Base-by-base conservation (phyloP, 2,113 vertebrate genomes). In the Tachycineta bicolor region DNA sequence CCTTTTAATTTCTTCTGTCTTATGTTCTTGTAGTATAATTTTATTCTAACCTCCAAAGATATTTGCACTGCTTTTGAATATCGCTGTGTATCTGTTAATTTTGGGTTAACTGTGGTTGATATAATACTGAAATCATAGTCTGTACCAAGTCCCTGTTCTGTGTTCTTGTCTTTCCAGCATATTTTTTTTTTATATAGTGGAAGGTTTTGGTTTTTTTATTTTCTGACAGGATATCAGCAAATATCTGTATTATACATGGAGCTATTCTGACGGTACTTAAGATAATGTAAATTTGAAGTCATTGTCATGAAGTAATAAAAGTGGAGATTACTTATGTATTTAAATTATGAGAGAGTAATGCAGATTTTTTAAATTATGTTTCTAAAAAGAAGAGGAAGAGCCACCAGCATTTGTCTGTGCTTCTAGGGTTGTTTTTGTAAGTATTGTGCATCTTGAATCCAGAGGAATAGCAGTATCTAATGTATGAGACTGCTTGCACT, bases 251-350 rank as follows among this genome's bases (percentile, higher is more conserved):
- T 98, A 99, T 99, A 99, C 98, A 98, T 98, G 98, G 98, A 98
- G 97, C 97, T 98, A 98, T 98, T 98, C 98, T 96, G 98, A 97
- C 64, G 98, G 98, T 99, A 98, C 98, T 98, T 98, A 98, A 98
- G 98, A 98, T 98, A 98, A 98, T 99, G 99, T 99, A 99, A 98
- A 99, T 99, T 99, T 98, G 98, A 99, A 99, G 98, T 99, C 97
- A 96, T 98, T 98, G 99, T 99, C 98, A 98, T 98, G 98, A 98
- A 98, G 98, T 99, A 99, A 99, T 99, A 99, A 99, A 99, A 98
- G 98, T 98, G 98, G 97, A 98, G 97, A 98, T 98, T 96, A 98
- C 97, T 98, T 99, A 98, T 99, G 98, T 99, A 99, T 98, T 98
- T 99, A 98, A 98, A 98, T 98, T 98, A 98, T 97, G 97, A 96